Evolutionary conservation across 1,140 invertebrate genomes (phyloP).

Genomic region (Phymorhynchus buccinoides): DNA sequence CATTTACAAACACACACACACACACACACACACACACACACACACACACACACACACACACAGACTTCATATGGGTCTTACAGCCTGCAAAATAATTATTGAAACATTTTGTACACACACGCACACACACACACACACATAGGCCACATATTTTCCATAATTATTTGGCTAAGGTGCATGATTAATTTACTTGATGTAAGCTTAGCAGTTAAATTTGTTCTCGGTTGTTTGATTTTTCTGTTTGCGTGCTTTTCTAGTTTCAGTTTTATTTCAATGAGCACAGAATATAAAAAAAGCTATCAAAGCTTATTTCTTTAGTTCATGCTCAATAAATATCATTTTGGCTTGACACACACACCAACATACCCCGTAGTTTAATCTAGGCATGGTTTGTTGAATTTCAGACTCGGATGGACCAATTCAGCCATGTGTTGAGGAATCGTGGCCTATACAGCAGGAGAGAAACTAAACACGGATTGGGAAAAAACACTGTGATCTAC

Average conservation of each 20-base stretch:
- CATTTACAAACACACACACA: slow-evolving; percentile 17
- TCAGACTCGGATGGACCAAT: background rate
- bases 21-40: background rate
- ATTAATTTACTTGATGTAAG: too few species aligned
- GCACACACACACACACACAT: slow-evolving; percentile 35
- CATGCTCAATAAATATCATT: too few species aligned
- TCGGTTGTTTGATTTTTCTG: background rate
- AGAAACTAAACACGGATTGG: background rate
- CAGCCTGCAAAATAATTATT: too few species aligned
- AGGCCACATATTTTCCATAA: background rate
- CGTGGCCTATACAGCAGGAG: too few species aligned
- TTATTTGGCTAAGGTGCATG: too few species aligned
- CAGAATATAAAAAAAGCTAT: too few species aligned
- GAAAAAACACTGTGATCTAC: background rate
- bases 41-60: background rate
- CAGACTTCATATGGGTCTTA: background rate
- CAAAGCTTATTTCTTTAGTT: too few species aligned
- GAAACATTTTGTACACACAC: background rate
- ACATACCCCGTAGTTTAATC: too few species aligned
- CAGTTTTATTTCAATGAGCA: too few species aligned
- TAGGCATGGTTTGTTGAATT: background rate
- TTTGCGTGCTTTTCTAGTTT: too few species aligned
- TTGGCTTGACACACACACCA: too few species aligned
- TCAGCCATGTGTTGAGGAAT: background rate
- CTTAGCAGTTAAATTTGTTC: background rate